phyloP scores from a whole-genome alignment of 2,797 vertebrate genomes.

The Oreonectes daqikongensis region DNA sequence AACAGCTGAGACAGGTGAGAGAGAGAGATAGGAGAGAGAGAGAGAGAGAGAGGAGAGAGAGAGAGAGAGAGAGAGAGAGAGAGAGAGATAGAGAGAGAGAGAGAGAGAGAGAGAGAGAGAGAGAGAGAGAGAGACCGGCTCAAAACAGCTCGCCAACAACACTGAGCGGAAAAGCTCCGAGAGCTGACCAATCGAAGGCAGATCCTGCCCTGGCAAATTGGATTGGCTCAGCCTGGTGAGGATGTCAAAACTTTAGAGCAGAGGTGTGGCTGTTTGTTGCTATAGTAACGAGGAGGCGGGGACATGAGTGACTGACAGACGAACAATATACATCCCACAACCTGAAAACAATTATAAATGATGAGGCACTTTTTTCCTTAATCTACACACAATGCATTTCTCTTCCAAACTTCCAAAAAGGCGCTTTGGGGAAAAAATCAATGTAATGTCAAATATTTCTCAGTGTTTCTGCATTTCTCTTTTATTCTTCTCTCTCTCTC shows the following conservation, averaged over 20 bases:
- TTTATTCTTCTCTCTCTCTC: not conserved
- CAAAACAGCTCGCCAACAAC: conserved; percentile 46
- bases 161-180: conserved; percentile 41
- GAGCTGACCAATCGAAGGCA: conserved; percentile 61
- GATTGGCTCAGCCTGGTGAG: conserved; percentile 35
- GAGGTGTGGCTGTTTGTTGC: conserved; percentile 22
- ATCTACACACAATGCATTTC: not conserved
- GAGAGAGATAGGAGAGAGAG: no score
- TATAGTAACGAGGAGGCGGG: conserved; percentile 44
- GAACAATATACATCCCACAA: not conserved
- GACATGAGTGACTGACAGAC: conserved; percentile 17
- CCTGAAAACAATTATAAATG: not conserved
- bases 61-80: no score
- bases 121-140: conserved; percentile 66
- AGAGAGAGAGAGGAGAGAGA: no score
- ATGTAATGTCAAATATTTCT: no score
- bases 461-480: not conserved
- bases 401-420: no score
- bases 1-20: no score
- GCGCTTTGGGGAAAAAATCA: no score
- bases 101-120: conserved; percentile 59
- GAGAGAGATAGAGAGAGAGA: no score
- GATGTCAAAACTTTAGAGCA: conserved; percentile 26
- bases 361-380: not conserved
- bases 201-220: conserved; percentile 55